Evolutionary conservation across 2,888 invertebrate species (phyloP), one percentile per base, ranked within the genome.

Genomic region (Fragum fragum): DNA sequence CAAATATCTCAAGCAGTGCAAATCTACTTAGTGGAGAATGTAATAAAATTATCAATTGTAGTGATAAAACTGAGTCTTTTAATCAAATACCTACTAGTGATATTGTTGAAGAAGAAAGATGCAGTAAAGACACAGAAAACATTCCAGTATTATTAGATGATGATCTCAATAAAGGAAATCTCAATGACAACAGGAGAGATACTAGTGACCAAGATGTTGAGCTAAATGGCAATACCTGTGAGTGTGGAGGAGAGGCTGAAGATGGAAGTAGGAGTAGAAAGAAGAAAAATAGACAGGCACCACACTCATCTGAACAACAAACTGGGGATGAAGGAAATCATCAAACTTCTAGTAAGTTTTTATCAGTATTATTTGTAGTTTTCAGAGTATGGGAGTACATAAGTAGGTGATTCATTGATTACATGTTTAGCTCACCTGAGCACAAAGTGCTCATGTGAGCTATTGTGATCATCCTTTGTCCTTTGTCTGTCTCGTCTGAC

Each of bases 221-320:
- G 23, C 39, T 21, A 21, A 23, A 29, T 28, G 73, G n/a, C 21
- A 42, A 36, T 23, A 57, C 14, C 42, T 29, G 21, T 73, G 63
- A 47, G 23, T 53, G 55, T 55, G 61, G 61, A 1, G 72, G 61
- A 23, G 87, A 87, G 68, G 80, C 82, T 39, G 85, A 70, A 73
- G 86, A 88, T 80, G 86, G 87, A 1, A 85, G 79, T 52, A 79
- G 82, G 63, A 72, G 79, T 63, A 72, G 74, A 71, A 79, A 81
- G 57, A 70, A 84, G 32, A 57, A 81, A 70, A 79, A 69, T 29
- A 76, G 32, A 52, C 36, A 68, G 16, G 55, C 78, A 42, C 47
- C 32, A 21, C 52, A 75, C 16, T 14, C 36, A 32, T 57, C 61
- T 39, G 11, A 42, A 61, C 42, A 66, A 70, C 42, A 61, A 47